A percentile compares a stretch with the other conserved stretches of the same genome.
phyloP scores from a whole-genome alignment of 1,140 invertebrate genomes.

The Sitobion miscanthi region DNA sequence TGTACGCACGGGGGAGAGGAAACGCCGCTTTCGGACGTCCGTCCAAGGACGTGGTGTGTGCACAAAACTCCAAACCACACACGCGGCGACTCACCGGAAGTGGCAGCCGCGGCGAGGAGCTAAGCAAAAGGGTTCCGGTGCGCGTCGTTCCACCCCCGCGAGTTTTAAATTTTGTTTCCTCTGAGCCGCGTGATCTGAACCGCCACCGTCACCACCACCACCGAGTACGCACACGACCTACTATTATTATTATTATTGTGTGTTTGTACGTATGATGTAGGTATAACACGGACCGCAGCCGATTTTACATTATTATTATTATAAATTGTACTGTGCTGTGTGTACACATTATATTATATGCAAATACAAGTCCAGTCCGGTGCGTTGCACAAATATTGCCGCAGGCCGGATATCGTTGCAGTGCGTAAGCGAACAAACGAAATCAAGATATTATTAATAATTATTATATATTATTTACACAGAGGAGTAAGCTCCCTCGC shows the following conservation, averaged over 20 bases:
- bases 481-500: not conserved
- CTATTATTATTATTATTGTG: not conserved
- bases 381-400: constrained; percentile 8
- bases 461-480: not conserved
- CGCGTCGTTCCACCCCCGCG: not conserved
- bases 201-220: not conserved
- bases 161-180: constrained; percentile 28
- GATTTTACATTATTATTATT: constrained; percentile 16
- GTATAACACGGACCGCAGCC: not conserved
- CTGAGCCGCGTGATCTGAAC: not conserved
- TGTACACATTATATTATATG: not conserved
- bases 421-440: not conserved
- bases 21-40: constrained; percentile 6
- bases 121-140: constrained; percentile 25
- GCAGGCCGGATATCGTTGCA: not conserved
- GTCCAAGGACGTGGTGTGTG: constrained; percentile 13
- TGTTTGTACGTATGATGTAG: not conserved
- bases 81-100: not conserved
- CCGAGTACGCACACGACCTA: not conserved
- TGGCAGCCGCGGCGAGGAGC: not conserved
- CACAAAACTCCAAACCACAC: not conserved
- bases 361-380: not conserved
- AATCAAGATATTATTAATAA: constrained; percentile 7
- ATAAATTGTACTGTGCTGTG: not conserved
- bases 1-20: not conserved